Percentiles rank a stretch among this genome's conserved stretches.
phyloP scores from a whole-genome alignment of 2,113 vertebrate species.

The Oncorhynchus masou region DNA sequence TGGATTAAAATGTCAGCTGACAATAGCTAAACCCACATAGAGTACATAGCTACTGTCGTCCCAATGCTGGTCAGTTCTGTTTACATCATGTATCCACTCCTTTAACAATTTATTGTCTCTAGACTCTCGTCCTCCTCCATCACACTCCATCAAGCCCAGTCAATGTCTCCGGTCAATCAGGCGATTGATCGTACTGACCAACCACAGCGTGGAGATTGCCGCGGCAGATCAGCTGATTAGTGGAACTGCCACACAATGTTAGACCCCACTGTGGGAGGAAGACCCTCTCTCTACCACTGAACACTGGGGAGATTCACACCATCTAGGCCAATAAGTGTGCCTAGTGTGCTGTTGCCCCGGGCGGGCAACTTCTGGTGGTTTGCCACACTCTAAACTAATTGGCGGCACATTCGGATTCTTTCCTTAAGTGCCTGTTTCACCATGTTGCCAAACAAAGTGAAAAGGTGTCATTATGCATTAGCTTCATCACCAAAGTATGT shows the following conservation, averaged over 20 bases:
- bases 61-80: neutral
- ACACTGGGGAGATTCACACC: slow-evolving; percentile 23
- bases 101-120: neutral
- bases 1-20: too few relatives aligned
- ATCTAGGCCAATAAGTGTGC: slow-evolving; percentile 23
- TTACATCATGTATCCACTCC: neutral
- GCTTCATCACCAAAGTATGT: too few relatives aligned
- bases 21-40: too few relatives aligned
- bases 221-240: slow-evolving; percentile 9
- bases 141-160: neutral
- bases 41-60: neutral
- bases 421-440: slow-evolving; percentile 5
- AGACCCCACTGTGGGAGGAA: neutral
- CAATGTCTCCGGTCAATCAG: slow-evolving; percentile 11
- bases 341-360: slow-evolving; percentile 21
- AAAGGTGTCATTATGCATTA: neutral
- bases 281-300: slow-evolving; percentile 8
- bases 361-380: slow-evolving; percentile 1
- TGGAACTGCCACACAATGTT: neutral
- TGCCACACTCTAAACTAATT: slow-evolving; percentile 7
- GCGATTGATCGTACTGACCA: neutral
- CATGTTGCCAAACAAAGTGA: slow-evolving; percentile 14
- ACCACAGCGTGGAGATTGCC: neutral
- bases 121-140: neutral
- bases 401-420: neutral